Base-by-base conservation (phyloP, 2,888 invertebrate species). In the Plebejus argus region DNA sequence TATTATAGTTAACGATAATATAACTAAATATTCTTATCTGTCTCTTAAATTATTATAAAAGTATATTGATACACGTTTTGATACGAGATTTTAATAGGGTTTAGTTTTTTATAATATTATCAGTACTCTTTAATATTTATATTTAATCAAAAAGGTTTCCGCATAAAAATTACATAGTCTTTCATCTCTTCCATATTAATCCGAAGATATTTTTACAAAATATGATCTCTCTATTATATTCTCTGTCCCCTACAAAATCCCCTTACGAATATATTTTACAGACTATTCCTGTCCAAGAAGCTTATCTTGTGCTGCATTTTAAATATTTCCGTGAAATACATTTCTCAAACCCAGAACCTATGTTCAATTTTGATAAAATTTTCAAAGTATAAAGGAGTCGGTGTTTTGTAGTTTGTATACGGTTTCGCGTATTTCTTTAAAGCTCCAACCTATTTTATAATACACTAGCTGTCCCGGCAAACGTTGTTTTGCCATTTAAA, bases 341-440 rank as follows among this genome's bases (percentile, higher is more conserved):
- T 58, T 66, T 28, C 28, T 66, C 28, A 4, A 28, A 66, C 66
- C 61, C 28, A 66, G 66, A 66, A 66, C 12, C 28, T 66, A 61
- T 61, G 28, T 28, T 66, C 23, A 66, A 66, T 66, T 66, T 28
- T 28, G 66, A 66, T 61, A 61, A 61, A 23, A 23, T 23, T 61
- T 10, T 23, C 20, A 61, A 23, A 61, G 58, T 61, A 61, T 23
- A 61, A 61, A 61, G 20, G 61, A 23, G 61, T 7, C 23, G 8
- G 23, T 61, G 66, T 28, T 66, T 28, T 66, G 28, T 28, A 5
- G 28, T 66, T 28, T 66, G 28, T 28, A 5, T 28, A 6, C 28
- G 66, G 23, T 15, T 66, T 66, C 28, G 8, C 15, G 28, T 28
- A 15, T 28, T 66, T 66, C 23, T 66, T 66, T 28, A 28, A 10